Percentiles rank a stretch among this genome's conserved stretches.
phyloP scores from a whole-genome alignment of 2,888 invertebrate genomes.

The Luperina nickerlii region DNA sequence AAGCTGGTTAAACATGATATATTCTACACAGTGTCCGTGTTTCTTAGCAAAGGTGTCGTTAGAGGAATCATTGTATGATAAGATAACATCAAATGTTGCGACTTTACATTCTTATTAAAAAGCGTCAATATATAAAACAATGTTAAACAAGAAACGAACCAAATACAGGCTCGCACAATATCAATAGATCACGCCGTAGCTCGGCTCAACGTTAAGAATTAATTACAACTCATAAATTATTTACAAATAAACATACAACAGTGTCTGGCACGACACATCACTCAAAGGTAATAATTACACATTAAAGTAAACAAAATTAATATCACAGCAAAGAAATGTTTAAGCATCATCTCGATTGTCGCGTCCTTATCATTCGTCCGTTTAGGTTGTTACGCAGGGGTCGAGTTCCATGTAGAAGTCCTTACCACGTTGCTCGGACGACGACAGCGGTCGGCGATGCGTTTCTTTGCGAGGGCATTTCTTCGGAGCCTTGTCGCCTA shows the following conservation, averaged over 20 bases:
- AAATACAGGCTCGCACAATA: slow-evolving; percentile 49
- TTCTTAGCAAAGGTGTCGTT: slow-evolving; percentile 43
- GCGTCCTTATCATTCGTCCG: slow-evolving; percentile 54
- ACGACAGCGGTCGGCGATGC: slow-evolving; percentile 42
- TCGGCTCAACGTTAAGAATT: slow-evolving; percentile 67
- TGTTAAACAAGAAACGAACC: slow-evolving; percentile 55
- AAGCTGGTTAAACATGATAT: slow-evolving; percentile 20
- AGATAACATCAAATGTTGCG: slow-evolving; percentile 42
- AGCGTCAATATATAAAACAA: slow-evolving; percentile 64
- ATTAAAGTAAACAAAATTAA: slow-evolving; percentile 82
- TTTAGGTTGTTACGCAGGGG: slow-evolving; percentile 67
- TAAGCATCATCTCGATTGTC: slow-evolving; percentile 71
- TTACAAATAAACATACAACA: slow-evolving; percentile 79
- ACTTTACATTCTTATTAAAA: slow-evolving; percentile 46
- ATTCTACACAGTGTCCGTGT: slow-evolving; percentile 19
- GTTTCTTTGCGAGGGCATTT: slow-evolving; percentile 37
- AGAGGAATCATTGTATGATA: slow-evolving; percentile 37
- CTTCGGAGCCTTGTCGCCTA: slow-evolving; percentile 30
- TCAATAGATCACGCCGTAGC: slow-evolving; percentile 61
- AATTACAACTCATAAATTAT: slow-evolving; percentile 76
- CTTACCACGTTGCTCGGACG: slow-evolving; percentile 55
- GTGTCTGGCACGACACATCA: slow-evolving; percentile 79
- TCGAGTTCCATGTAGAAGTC: slow-evolving; percentile 71
- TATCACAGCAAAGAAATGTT: slow-evolving; percentile 88
- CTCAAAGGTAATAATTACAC: slow-evolving; percentile 78